Base-by-base conservation (phyloP, 2,888 invertebrate genomes). In the Ophion obscuratus region DNA sequence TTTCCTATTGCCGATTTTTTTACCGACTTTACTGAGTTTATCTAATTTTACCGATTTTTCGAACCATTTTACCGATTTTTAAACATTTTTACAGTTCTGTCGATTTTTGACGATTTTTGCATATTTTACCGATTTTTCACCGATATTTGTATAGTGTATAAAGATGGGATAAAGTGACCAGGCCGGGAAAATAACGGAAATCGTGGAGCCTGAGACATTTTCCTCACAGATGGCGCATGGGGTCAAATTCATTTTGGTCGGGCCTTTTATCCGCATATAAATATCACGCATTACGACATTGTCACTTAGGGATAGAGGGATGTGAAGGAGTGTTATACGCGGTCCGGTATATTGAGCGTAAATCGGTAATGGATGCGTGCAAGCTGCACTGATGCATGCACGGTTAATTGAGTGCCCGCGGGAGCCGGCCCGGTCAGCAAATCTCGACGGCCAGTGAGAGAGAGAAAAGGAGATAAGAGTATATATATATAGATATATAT, bases 331-430 rank as follows among this genome's bases (percentile, higher is more conserved):
- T 70, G 47, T 70, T 70, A 53, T 70, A 31, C 70, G 53, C n/a
- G 70, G 70, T 70, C 70, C 17, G 53, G 70, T 70, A 70, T 70
- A 70, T 70, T 70, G 70, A 70, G 70, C 70, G 70, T 70, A 70
- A 59, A 59, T 73, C 73, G 36, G 73, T 73, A 59, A 61, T 59
- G 59, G 57, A 61, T 27, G 75, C 44, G 47, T 62, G 47, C 47
- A 47, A 47, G 31, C 75, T 64, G 62, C 64, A 47, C 75, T 64
- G 75, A 75, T 47, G 75, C 64, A 31, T 75, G 70, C 27, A 61
- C 36, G 36, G 84, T 84, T 84, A 84, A 84, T 84, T 77, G 71
- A 84, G 80, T 76, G 84, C 66, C 61, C 47, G 71, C 61, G 81
- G 61, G 73, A 67, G 73, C 81, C 67, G 76, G 81, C 64, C 59